Base-by-base conservation (phyloP, 2,888 invertebrate genomes). In the Platerodrilus igneus region DNA sequence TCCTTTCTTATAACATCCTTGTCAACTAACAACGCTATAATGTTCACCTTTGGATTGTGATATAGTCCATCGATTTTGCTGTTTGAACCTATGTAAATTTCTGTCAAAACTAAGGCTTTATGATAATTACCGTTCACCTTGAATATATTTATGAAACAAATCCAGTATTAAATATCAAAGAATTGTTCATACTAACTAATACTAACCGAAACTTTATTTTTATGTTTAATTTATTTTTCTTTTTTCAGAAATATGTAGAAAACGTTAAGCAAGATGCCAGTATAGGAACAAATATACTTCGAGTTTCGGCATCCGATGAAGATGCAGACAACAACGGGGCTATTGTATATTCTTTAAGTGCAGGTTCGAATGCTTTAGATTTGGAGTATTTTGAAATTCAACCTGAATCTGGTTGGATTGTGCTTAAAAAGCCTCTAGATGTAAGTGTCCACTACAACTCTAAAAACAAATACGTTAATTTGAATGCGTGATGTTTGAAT, bases 251-350 rank as follows among this genome's bases (percentile, higher is more conserved):
- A 89, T 94, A 94, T 70, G 87, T 92, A 59, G 93, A 94, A 71
- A 93, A 93, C 69, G 93, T 94, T 38, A 93, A 93, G 72, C 93
- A 94, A 75, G 93, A 94, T 66, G 93, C 93, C 45, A 92, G 90
- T 69, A 91, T 91, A 58, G 93, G 92, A 48, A 92, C 92, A 14
- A 93, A 93, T 67, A 93, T 94, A 57, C 74, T 93, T 50, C 79
- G 93, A 62, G 93, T 95, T 16, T 95, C 94, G 10, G 94, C 95
- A 45, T 94, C 93, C 25, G 94, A 94, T 66, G 94, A 94, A 70
- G 96, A 96, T 74, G 92, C 93, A 19, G 95, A 95, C 62, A 89
- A 90, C 67, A 97, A 97, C 68, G 94, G 95, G 14, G 92, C 91
- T 38, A 93, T 95, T 60, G 81, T 89, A 9, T 95, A 94, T 66